A percentile compares a stretch with the other conserved stretches of the same genome.
phyloP scores from a whole-genome alignment of 2,888 invertebrate species.

The Meandrusa payeni region DNA sequence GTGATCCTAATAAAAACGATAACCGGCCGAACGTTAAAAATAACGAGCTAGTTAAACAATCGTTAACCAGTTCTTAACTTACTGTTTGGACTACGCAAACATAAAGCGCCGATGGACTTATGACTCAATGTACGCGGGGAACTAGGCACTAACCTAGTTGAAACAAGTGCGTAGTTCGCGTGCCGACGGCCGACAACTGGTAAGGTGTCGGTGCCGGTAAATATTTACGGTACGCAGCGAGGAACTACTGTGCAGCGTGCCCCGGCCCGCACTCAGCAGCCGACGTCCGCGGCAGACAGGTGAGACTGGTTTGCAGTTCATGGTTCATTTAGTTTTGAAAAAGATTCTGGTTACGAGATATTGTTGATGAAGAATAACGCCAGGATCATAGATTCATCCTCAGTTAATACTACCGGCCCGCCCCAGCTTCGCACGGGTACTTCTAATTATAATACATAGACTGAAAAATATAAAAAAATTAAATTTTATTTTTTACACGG shows the following conservation, averaged over 20 bases:
- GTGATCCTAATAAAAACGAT: conserved; percentile 44
- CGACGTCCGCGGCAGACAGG: conserved; percentile 10
- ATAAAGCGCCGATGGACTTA: conserved; percentile 44
- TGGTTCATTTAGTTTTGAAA: too few relatives aligned
- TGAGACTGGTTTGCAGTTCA: conserved; percentile 7
- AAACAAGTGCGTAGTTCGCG: conserved; percentile 32
- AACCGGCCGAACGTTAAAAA: conserved; percentile 43
- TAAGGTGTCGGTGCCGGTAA: conserved; percentile 42
- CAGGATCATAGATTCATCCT: too few relatives aligned
- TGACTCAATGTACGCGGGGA: conserved; percentile 11
- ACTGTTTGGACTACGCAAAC: conserved; percentile 42
- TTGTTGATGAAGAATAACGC: too few relatives aligned
- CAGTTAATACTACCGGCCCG: too few relatives aligned
- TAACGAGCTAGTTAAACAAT: conserved; percentile 54
- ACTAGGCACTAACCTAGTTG: conserved; percentile 28
- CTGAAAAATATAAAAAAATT: too few relatives aligned
- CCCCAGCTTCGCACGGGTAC: too few relatives aligned
- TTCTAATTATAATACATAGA: too few relatives aligned
- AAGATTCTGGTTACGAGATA: too few relatives aligned
- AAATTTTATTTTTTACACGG: too few relatives aligned
- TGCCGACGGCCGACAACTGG: conserved; percentile 30
- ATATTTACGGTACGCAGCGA: conserved; percentile 34
- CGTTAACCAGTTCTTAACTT: conserved; percentile 43
- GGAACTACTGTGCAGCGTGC: conserved; percentile 27
- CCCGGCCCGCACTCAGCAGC: conserved; percentile 1